Evolutionary conservation across 2,797 vertebrate species (phyloP), one percentile per base, ranked within the genome.

Genomic region (Helicolenus hilgendorfi): DNA sequence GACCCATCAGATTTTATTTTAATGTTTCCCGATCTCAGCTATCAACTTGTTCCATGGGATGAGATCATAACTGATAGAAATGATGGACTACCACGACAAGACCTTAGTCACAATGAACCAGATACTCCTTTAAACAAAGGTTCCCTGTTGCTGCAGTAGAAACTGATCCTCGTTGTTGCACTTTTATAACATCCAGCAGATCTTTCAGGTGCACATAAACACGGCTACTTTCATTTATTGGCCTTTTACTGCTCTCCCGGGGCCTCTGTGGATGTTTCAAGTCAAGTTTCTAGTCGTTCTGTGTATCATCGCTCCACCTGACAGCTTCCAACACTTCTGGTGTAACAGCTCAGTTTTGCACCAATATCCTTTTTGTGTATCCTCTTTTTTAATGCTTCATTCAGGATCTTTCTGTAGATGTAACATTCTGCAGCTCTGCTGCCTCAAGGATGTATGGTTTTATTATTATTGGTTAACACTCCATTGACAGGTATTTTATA

Each of bases 151-250:
- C 49, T 4, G 20, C 49, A 13, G 45, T 2, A 14, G 64, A 77
- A 60, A 14, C 38, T 3, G 68, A 62, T 86, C 53, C 78, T 26
- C 36, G 36, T 5, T 79, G 71, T 71, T 71, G 7, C 67, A 35
- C 59, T 27, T 83, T 71, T 70, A 41, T 18, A 0, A 22, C 26
- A 4, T 67, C 22, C 9, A 55, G 31, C 72, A 76, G 35, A 59
- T 77, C 67, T 38, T 31, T 77, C 53, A 77, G 78, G 72, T 72
- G 78, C 68, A 35, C 26, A 26, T 60, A 69, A 81, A 29, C 41
- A 31, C 11, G n/a, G 13, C 56, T 41, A 0, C 56, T 60, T 29
- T 67, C 70, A 8, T 79, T 79, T 73, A 84, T 38, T 53, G 63
- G 38, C 29, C 14, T 72, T 41, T 78, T 53, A 68, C 38, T 53